A percentile compares a stretch with the other conserved stretches of the same genome.
These are phyloP conservation scores for Tribolium madens DNA, from an alignment of 1,140 invertebrate species.

Conservation along the genomic window DNA sequence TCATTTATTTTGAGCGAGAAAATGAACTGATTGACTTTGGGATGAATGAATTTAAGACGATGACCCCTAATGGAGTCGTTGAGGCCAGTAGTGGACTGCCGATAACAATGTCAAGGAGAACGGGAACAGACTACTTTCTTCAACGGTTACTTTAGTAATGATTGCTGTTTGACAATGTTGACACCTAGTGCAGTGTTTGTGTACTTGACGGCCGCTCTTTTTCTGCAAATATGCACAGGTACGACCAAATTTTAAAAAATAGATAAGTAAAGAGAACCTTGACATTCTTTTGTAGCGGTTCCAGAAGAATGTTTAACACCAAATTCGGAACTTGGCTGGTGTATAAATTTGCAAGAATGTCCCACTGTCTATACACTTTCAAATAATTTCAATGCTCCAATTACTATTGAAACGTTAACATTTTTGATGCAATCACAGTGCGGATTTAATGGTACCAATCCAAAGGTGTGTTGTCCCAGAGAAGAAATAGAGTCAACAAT, in stretches of 20 bases:
- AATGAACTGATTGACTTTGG: background rate
- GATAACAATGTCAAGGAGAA: slow-evolving; percentile 25
- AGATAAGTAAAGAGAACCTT: background rate
- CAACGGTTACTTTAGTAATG: background rate
- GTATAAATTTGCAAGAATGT: slow-evolving; percentile 52
- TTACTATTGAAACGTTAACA: slow-evolving; percentile 51
- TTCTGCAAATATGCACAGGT: background rate
- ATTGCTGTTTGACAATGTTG: background rate
- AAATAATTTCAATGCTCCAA: slow-evolving; percentile 52
- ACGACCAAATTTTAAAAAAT: background rate
- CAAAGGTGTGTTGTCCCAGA: slow-evolving; percentile 53
- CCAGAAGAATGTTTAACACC: slow-evolving; percentile 49
- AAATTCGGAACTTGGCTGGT: slow-evolving; percentile 43
- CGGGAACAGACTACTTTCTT: slow-evolving; percentile 8
- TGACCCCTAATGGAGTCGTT: background rate
- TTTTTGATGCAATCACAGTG: slow-evolving; percentile 54
- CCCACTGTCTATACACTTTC: slow-evolving; percentile 48
- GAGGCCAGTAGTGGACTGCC: background rate
- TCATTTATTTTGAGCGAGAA: background rate
- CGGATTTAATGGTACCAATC: slow-evolving; percentile 46
- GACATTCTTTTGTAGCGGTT: background rate
- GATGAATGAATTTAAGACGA: background rate
- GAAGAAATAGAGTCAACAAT: background rate
- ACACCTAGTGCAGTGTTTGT: background rate
- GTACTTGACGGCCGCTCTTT: background rate